Base-by-base conservation (phyloP, 2,113 vertebrate species). In the Leucopternis melanops region DNA sequence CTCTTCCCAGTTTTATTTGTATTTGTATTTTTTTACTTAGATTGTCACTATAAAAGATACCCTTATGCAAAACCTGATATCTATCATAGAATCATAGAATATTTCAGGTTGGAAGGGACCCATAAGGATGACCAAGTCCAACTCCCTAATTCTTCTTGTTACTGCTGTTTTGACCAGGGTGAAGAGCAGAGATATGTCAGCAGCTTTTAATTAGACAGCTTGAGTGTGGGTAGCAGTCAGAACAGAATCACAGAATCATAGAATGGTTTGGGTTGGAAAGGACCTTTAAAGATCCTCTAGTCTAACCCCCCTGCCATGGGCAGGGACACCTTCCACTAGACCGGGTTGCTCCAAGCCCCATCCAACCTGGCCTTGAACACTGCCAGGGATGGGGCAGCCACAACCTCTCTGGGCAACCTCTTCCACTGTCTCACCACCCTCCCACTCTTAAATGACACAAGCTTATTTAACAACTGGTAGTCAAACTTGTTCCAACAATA, bases 401-500 rank as follows among this genome's bases (percentile, higher is more conserved):
- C 54, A 31, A 0, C 54, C 1, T 18, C 54, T 55, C 54, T 7
- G 29, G 16, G 54, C 16, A 55, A 18, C 27, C 16, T 31, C 0
- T 0, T 17, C 54, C 54, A 55, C 2, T 11, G 21, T 0, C 58
- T 25, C 34, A 36, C 4, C 22, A 36, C 22, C 22, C 86, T 97
- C 92, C 75, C 62, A 92, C 96, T 95, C 90, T 96, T 80, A 10
- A 49, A 93, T 40, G 91, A 91, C 74, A 73, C 50, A 92, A 93
- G 94, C 87, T 97, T 89, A 97, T 98, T 97, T 95, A 97, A 97
- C 95, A 97, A 97, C 96, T 96, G 92, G 87, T 96, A 98, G 96
- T 96, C 97, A 96, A 97, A 94, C 52, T 49, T 45, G 9, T 96
- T 97, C 92, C 55, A 15, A 89, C 95, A 96, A 95, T 74, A 90